phyloP scores from a whole-genome alignment of 2,113 vertebrate species.

The Monopterus albus region DNA sequence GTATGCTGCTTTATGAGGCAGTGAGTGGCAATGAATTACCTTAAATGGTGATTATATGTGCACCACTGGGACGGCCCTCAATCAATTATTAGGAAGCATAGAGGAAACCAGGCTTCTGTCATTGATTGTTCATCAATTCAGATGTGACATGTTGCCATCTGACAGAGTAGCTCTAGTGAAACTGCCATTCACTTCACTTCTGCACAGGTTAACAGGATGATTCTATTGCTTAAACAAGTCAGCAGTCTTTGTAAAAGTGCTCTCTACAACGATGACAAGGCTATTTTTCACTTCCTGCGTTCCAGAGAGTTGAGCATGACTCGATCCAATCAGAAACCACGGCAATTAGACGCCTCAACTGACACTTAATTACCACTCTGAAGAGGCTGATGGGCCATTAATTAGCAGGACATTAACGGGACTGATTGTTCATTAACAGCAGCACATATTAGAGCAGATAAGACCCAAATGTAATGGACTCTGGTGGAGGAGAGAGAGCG shows the following conservation, averaged over 20 bases:
- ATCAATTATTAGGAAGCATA: background rate
- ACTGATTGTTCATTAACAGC: slow-evolving; percentile 81
- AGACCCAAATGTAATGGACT: slow-evolving; percentile 72
- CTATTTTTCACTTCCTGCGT: slow-evolving; percentile 77
- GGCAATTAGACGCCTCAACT: slow-evolving; percentile 80
- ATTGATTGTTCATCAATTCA: slow-evolving; percentile 32
- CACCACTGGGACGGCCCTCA: background rate
- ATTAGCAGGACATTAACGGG: slow-evolving; percentile 81
- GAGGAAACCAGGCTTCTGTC: background rate
- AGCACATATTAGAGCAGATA: slow-evolving; percentile 79
- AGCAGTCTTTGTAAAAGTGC: slow-evolving; percentile 69
- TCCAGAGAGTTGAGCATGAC: slow-evolving; percentile 74
- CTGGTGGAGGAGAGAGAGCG: slow-evolving; percentile 60
- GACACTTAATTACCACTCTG: slow-evolving; percentile 78
- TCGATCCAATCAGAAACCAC: slow-evolving; percentile 75
- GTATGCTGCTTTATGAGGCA: background rate
- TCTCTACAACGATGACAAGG: slow-evolving; percentile 62
- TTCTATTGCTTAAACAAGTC: slow-evolving; percentile 66
- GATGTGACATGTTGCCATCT: slow-evolving; percentile 44
- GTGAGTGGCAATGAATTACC: background rate
- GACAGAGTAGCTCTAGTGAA: slow-evolving; percentile 40
- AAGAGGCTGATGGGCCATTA: slow-evolving; percentile 78
- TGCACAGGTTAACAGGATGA: slow-evolving; percentile 65
- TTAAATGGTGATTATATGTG: background rate
- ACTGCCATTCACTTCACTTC: slow-evolving; percentile 51